These are phyloP conservation scores for Haemorhous mexicanus DNA, from an alignment of 2,113 vertebrate genomes.

Conservation along the genomic window DNA sequence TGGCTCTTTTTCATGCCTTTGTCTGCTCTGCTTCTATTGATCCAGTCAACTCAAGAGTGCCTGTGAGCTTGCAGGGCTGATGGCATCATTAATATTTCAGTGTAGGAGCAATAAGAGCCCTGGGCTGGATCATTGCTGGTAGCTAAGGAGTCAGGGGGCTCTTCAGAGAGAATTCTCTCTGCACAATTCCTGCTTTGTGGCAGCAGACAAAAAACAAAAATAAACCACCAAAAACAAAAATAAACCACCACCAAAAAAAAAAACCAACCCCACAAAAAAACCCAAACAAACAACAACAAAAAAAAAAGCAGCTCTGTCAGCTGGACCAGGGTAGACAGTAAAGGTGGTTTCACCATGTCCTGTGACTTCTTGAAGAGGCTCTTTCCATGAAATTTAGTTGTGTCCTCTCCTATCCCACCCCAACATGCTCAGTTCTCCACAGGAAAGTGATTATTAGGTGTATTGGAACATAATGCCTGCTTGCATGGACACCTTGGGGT, in stretches of 20 bases:
- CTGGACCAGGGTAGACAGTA: neutral
- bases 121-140: neutral
- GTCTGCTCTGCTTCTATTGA: neutral
- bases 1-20: neutral
- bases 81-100: slow-evolving; percentile 26
- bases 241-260: too few relatives aligned
- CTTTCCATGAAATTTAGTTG: neutral
- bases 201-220: neutral
- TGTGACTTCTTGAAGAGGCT: neutral
- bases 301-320: neutral
- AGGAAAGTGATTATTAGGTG: neutral
- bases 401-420: neutral
- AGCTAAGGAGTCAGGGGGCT: neutral
- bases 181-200: neutral
- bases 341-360: neutral
- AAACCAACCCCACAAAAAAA: neutral
- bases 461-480: neutral
- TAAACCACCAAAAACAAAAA: too few relatives aligned
- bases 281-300: neutral
- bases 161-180: neutral
- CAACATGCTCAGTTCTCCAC: neutral
- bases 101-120: neutral
- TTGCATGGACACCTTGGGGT: accelerated
- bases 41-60: neutral
- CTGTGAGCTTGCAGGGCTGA: neutral